phyloP scores from a whole-genome alignment of 2,797 vertebrate genomes.

The Malacoraja senta region DNA sequence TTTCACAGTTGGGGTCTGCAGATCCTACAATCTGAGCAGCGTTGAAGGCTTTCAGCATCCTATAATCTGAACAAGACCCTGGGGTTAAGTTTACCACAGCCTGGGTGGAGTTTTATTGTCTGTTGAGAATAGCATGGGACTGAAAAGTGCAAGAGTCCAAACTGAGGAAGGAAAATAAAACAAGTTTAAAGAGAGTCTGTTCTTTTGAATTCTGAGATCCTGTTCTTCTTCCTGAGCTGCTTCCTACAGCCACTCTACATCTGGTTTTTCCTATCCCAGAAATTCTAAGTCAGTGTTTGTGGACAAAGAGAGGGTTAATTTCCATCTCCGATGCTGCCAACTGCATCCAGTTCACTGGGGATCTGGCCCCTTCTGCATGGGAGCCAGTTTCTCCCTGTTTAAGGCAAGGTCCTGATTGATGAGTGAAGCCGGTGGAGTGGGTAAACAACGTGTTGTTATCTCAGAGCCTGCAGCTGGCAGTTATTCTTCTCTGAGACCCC shows the following conservation, averaged over 20 bases:
- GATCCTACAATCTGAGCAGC: no score
- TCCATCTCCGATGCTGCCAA: neutral
- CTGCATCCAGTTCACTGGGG: neutral
- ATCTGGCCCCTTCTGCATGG: neutral
- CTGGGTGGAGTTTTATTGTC: neutral
- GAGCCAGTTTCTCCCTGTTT: neutral
- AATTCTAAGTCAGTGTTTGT: neutral
- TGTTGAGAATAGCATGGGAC: neutral
- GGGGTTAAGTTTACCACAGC: no score
- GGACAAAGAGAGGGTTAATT: neutral
- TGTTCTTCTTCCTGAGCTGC: no score
- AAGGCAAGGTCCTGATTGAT: neutral
- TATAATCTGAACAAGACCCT: no score
- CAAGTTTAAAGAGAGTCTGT: neutral
- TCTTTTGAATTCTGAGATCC: no score
- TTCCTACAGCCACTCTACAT: neutral
- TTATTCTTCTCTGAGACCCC: neutral
- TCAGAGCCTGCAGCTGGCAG: conserved; percentile 3
- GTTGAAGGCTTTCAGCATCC: no score
- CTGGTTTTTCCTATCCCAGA: neutral
- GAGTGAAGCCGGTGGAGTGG: neutral
- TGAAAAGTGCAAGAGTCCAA: neutral
- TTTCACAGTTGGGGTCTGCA: no score
- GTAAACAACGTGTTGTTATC: conserved; percentile 23
- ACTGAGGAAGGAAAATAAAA: neutral